A percentile compares a stretch with the other conserved stretches of the same genome.
phyloP scores from a whole-genome alignment of 2,113 vertebrate genomes.

The Onychostoma macrolepis region DNA sequence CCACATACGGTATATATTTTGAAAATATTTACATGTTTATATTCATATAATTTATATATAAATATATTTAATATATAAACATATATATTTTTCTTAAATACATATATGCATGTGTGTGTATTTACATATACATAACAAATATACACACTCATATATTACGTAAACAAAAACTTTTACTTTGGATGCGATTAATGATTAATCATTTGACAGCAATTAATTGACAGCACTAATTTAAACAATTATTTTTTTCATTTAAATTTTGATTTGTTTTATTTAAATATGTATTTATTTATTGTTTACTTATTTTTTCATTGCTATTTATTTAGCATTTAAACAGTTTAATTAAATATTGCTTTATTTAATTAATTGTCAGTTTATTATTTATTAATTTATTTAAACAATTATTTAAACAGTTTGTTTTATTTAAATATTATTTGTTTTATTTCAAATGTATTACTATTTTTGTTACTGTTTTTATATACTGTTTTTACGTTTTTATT shows the following conservation, averaged over 20 bases:
- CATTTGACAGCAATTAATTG: no score
- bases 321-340: neutral
- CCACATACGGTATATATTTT: no score
- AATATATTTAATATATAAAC: no score
- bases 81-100: no score
- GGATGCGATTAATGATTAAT: no score
- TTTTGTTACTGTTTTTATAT: neutral
- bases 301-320: neutral
- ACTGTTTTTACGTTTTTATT: neutral
- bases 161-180: no score
- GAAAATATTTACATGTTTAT: no score
- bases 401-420: neutral
- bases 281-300: neutral
- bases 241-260: neutral
- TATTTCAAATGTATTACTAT: neutral
- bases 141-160: no score
- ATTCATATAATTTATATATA: no score
- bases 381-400: neutral
- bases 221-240: neutral
- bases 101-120: no score
- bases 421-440: neutral
- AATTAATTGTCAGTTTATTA: neutral
- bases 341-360: neutral
- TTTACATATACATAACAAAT: no score
- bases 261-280: neutral